Evolutionary conservation across 2,888 invertebrate species (phyloP).

Genomic region (Pandemis cinnamomeana): DNA sequence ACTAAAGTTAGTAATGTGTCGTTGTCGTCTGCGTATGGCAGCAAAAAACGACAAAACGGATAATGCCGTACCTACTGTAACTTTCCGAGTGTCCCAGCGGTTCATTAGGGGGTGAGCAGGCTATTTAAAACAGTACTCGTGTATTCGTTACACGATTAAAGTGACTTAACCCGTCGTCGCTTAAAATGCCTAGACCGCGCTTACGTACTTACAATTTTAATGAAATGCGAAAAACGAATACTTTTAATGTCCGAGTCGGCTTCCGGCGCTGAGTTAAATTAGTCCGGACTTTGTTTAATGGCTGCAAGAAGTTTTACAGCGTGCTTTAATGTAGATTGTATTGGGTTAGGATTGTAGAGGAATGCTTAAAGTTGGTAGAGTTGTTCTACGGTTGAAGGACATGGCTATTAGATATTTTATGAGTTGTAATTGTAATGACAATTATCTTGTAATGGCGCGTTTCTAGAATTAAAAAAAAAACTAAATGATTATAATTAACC

Average conservation of each 20-base stretch:
- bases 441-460: too few relatives aligned
- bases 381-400: not conserved
- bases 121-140: conserved; percentile 56
- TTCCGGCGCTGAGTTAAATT: conserved; percentile 56
- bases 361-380: not conserved
- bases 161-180: conserved; percentile 60
- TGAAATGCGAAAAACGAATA: conserved; percentile 67
- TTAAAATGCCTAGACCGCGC: conserved; percentile 66
- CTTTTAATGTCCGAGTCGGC: conserved; percentile 66
- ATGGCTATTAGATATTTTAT: too few relatives aligned
- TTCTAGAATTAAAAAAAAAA: too few relatives aligned
- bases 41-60: not conserved
- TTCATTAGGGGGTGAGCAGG: conserved; percentile 53
- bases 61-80: not conserved
- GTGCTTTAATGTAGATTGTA: conserved; percentile 24
- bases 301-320: conserved; percentile 22
- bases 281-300: conserved; percentile 41
- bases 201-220: conserved; percentile 69
- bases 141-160: conserved; percentile 69
- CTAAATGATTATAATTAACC: too few relatives aligned
- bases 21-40: too few relatives aligned
- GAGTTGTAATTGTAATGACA: too few relatives aligned
- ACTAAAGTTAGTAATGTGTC: too few relatives aligned
- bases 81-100: conserved; percentile 35
- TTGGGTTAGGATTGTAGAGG: conserved; percentile 21